phyloP scores from a whole-genome alignment of 2,113 vertebrate species.

The Stegastes partitus region DNA sequence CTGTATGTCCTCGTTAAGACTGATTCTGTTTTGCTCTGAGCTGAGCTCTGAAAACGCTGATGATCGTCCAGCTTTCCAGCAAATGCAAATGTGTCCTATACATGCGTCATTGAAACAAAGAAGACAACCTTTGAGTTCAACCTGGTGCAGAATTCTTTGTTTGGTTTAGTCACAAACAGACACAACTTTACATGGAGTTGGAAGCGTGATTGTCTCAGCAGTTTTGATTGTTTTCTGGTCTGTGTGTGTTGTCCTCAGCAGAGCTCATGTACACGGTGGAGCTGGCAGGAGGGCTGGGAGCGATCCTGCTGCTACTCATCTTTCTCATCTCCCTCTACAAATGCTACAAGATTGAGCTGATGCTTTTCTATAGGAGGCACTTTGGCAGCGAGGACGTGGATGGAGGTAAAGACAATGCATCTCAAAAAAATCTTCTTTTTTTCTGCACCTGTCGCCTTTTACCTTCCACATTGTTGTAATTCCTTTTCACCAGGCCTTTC shows the following conservation, averaged over 20 bases:
- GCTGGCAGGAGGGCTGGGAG: conserved; percentile 96
- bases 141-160: not conserved
- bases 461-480: too few species aligned
- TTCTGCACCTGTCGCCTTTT: not conserved
- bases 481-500: not conserved
- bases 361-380: conserved; percentile 97
- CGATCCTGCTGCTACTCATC: conserved; percentile 95
- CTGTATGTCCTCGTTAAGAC: conserved; percentile 22
- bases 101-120: conserved; percentile 10
- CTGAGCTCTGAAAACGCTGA: conserved; percentile 13
- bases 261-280: conserved; percentile 98
- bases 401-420: conserved; percentile 88
- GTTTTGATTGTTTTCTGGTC: conserved; percentile 30
- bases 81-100: conserved; percentile 39
- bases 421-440: not conserved
- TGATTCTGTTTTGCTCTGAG: conserved; percentile 45
- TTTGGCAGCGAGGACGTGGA: conserved; percentile 97
- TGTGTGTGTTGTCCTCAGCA: conserved; percentile 78
- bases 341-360: conserved; percentile 98
- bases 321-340: conserved; percentile 97
- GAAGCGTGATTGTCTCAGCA: not conserved
- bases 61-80: conserved; percentile 15
- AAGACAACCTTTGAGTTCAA: not conserved
- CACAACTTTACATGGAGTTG: not conserved
- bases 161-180: not conserved